These are phyloP conservation scores for Salvelinus alpinus DNA, from an alignment of 2,113 vertebrate species.

Conservation along the genomic window DNA sequence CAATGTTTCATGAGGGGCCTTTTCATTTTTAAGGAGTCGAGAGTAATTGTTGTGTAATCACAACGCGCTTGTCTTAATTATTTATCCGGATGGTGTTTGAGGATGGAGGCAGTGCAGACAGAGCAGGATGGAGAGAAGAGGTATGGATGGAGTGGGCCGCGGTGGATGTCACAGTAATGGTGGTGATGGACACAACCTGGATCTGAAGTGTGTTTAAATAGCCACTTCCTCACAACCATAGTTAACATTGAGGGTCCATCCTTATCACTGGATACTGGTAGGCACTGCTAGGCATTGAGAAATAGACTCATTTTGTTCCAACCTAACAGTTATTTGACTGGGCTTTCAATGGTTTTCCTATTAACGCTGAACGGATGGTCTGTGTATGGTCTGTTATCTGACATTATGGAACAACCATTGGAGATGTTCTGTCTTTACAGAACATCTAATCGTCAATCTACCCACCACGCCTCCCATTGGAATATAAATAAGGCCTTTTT, in stretches of 20 bases:
- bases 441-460: too few species aligned
- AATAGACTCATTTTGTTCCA: background rate
- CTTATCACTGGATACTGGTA: background rate
- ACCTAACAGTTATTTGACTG: background rate
- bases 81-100: conserved; percentile 23
- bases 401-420: background rate
- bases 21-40: conserved; percentile 45
- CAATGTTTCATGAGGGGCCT: conserved; percentile 49
- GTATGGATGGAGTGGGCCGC: too few species aligned
- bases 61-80: conserved; percentile 39
- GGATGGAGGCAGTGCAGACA: background rate
- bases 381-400: background rate
- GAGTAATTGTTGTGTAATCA: conserved; percentile 59
- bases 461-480: too few species aligned
- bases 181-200: too few species aligned
- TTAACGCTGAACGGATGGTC: background rate
- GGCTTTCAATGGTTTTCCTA: background rate
- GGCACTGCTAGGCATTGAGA: background rate
- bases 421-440: conserved; percentile 3
- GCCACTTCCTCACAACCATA: background rate
- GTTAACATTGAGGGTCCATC: background rate
- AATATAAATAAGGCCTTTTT: too few species aligned
- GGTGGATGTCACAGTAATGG: too few species aligned
- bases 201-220: background rate
- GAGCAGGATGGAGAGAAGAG: background rate